Conservation (phyloP, 2,113 vertebrate genomes). For the Lethenteron camtschaticum region DNA sequence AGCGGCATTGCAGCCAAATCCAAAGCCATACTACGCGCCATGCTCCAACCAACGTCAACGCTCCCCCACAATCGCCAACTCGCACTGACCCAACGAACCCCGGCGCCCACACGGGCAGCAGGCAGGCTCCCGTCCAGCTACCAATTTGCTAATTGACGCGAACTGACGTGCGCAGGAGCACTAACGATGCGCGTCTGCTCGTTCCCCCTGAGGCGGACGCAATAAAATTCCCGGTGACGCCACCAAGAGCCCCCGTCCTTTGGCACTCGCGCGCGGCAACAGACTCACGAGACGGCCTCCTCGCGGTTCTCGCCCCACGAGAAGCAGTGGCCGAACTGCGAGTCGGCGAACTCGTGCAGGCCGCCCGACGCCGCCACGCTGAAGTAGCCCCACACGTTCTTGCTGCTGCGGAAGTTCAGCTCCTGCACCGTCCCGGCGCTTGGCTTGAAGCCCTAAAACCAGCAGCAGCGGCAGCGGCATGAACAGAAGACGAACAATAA, state of each 20-base stretch:
- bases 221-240: too few relatives aligned
- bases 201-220: too few relatives aligned
- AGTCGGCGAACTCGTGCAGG: constrained; percentile 75
- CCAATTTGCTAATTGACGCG: too few relatives aligned
- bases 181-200: too few relatives aligned
- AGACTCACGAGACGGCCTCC: constrained; percentile 85
- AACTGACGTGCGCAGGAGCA: too few relatives aligned
- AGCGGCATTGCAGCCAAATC: too few relatives aligned
- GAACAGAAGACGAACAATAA: not conserved
- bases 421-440: constrained; percentile 93
- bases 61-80: too few relatives aligned
- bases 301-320: constrained; percentile 95
- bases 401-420: constrained; percentile 89
- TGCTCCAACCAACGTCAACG: too few relatives aligned
- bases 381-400: constrained; percentile 97
- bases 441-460: constrained; percentile 70
- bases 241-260: not conserved
- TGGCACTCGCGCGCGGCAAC: not conserved
- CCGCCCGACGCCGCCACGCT: constrained; percentile 68
- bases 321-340: constrained; percentile 96
- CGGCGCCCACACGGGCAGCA: too few relatives aligned
- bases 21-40: too few relatives aligned
- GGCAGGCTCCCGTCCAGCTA: too few relatives aligned
- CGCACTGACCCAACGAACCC: too few relatives aligned
- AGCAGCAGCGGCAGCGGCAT: not conserved